These are phyloP conservation scores for Camponotus fellah DNA, from an alignment of 2,888 invertebrate genomes.

Conservation along the genomic window DNA sequence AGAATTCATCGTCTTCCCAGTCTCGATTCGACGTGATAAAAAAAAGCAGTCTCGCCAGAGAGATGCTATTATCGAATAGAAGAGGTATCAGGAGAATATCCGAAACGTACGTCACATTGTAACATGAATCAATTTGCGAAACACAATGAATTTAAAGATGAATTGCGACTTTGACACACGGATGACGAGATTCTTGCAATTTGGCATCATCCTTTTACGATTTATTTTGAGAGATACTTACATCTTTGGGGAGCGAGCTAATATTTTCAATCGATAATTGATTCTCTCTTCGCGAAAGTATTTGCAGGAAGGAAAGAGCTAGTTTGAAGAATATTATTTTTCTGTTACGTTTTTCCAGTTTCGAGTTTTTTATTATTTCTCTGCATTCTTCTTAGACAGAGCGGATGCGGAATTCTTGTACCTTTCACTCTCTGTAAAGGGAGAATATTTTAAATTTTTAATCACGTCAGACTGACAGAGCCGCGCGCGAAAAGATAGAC, in stretches of 20 bases:
- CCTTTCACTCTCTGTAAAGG: neutral
- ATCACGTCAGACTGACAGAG: neutral
- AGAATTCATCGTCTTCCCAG: constrained; percentile 54
- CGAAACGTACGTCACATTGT: neutral
- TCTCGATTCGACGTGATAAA: constrained; percentile 17
- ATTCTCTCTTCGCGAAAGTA: neutral
- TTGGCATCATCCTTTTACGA: constrained; percentile 4
- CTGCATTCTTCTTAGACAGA: neutral
- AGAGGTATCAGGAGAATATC: neutral
- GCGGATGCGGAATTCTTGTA: neutral
- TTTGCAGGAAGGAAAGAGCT: neutral
- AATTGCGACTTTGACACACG: neutral
- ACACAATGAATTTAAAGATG: constrained; percentile 22
- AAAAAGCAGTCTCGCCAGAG: constrained; percentile 3
- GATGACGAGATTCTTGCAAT: constrained; percentile 15
- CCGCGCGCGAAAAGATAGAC: neutral
- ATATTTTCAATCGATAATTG: constrained; percentile 52
- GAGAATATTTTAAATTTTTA: neutral
- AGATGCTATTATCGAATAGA: constrained; percentile 16
- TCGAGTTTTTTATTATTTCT: neutral
- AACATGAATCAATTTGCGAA: constrained; percentile 33
- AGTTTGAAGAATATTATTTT: neutral
- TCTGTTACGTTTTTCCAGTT: neutral
- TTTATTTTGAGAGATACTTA: constrained; percentile 12
- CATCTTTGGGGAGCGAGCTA: neutral